Conservation (phyloP, 2,113 vertebrate genomes). For the Megaceryle maxima region DNA sequence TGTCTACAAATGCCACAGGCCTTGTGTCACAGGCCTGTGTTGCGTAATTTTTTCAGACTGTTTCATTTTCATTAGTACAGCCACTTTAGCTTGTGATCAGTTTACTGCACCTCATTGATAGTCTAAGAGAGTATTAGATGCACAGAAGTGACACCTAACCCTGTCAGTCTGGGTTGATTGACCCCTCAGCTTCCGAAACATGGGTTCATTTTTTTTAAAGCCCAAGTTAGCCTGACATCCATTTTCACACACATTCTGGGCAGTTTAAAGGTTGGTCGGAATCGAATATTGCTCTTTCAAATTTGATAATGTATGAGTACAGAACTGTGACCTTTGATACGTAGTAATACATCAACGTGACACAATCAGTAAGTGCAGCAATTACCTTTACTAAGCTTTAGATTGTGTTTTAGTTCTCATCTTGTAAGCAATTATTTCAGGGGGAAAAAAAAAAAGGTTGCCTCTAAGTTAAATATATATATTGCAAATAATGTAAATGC, state of each 20-base stretch:
- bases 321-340: slow-evolving; percentile 93
- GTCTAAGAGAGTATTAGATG: slow-evolving; percentile 84
- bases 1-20: slow-evolving; percentile 61
- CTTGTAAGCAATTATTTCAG: slow-evolving; percentile 73
- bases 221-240: slow-evolving; percentile 71
- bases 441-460: not conserved
- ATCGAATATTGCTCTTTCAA: slow-evolving; percentile 91
- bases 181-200: slow-evolving; percentile 88
- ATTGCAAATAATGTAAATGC: slow-evolving; percentile 53
- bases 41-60: slow-evolving; percentile 75
- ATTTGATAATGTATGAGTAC: slow-evolving; percentile 99
- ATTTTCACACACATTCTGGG: slow-evolving; percentile 77
- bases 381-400: slow-evolving; percentile 81
- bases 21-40: slow-evolving; percentile 67
- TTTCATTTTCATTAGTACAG: slow-evolving; percentile 90
- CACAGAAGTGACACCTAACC: slow-evolving; percentile 84
- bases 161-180: slow-evolving; percentile 87
- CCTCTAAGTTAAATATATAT: slow-evolving; percentile 40
- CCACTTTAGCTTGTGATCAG: slow-evolving; percentile 93
- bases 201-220: slow-evolving; percentile 75
- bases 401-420: slow-evolving; percentile 71
- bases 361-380: slow-evolving; percentile 89
- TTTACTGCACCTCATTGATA: slow-evolving; percentile 90
- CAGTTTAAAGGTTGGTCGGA: slow-evolving; percentile 86
- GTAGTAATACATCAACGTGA: slow-evolving; percentile 95